Evolutionary conservation across 2,797 vertebrate species (phyloP).

Genomic region (Alfaro cultratus): DNA sequence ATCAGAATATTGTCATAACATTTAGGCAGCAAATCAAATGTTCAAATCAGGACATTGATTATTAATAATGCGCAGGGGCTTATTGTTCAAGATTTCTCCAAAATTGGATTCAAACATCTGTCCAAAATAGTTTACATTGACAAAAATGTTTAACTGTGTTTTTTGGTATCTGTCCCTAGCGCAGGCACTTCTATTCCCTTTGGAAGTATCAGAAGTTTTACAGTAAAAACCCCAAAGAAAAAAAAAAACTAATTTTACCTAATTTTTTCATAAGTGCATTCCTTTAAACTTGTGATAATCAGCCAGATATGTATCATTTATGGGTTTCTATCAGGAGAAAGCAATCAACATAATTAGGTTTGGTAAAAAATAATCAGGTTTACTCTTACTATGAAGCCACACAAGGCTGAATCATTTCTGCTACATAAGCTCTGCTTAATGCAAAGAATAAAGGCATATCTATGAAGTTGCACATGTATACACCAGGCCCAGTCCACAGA

Average conservation of each 20-base stretch:
- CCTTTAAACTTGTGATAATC: not conserved
- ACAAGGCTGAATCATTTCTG: not conserved
- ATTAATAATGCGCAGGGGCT: not conserved
- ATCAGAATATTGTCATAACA: constrained; percentile 9
- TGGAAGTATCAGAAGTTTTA: not conserved
- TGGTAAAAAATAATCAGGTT: not conserved
- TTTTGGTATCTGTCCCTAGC: not conserved
- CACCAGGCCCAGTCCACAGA: not conserved
- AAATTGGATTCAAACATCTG: not conserved
- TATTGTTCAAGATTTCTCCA: not conserved
- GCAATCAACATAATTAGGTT: not conserved
- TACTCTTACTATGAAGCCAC: not conserved
- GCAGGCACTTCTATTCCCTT: not conserved
- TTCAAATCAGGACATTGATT: constrained; percentile 11
- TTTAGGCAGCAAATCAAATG: not conserved
- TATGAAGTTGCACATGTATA: not conserved
- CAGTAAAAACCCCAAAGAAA: not conserved
- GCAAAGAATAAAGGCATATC: not conserved
- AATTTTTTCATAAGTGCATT: not conserved
- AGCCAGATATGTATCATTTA: not conserved
- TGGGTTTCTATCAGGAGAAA: not conserved
- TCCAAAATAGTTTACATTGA: constrained; percentile 5
- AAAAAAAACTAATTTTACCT: not conserved
- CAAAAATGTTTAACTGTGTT: not conserved
- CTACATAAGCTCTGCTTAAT: not conserved